Evolutionary conservation across 2,888 invertebrate species (phyloP), one percentile per base, ranked within the genome.

Genomic region (Cistogaster globosa): DNA sequence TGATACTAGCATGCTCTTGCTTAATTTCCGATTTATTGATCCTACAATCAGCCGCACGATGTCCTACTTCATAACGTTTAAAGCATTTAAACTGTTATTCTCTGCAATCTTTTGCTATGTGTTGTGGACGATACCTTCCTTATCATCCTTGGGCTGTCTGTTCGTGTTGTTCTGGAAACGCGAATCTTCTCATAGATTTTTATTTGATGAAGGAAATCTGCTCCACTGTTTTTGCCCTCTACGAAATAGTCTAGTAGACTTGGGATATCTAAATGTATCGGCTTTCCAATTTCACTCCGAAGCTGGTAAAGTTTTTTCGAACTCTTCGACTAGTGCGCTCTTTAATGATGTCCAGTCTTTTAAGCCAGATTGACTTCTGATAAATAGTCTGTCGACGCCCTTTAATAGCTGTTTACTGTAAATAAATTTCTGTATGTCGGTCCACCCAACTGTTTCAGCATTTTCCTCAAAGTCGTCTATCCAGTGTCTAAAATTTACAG

Each of bases 171-270:
- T 18, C 2, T n/a, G n/a, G 53, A 9, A 9, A 11, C 18, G 7
- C 80, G 2, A 86, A n/a, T 6, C 77, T 63, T 14, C 36, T n/a
- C n/a, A n/a, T n/a, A n/a, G 58, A n/a, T 81, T 38, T 32, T 82
- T 68, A 16, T 14, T 72, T 16, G 81, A 74, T 32, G 82, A 79
- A 60, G 79, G 82, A 1, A 86, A 51, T 4, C 57, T 1, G 80
- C 65, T 38, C 83, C 80, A n/a, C n/a, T n/a, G 0, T 74, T 83
- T 12, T 82, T 79, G 16, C 83, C 81, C 22, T 84, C 84, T 18
- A 79, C 22, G 48, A 86, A 86, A 77, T 85, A 86, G 20, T 85
- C 83, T 12, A 85, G 55, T 1, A 87, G n/a, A 36, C 83, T 85
- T 36, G 68, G 48, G 0, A 83, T 84, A 58, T 87, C 86, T 6